phyloP scores from a whole-genome alignment of 2,888 invertebrate species.

The Rotaria sp. region DNA sequence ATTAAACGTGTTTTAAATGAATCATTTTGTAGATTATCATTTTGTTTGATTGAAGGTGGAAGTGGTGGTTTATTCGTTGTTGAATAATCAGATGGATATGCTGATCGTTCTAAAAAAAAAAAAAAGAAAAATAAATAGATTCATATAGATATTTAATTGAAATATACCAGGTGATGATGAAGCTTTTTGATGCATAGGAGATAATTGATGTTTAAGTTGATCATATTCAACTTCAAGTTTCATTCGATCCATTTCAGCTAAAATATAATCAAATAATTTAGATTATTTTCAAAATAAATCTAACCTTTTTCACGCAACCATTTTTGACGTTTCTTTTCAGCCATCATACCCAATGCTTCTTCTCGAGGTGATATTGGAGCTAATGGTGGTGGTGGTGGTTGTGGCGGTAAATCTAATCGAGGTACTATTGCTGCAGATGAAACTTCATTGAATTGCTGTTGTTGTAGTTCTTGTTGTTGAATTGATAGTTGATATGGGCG shows the following conservation, averaged over 20 bases:
- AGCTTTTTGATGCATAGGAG: neutral
- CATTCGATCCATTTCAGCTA: constrained; percentile 27
- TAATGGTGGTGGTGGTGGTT: neutral
- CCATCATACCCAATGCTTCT: neutral
- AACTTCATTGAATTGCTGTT: neutral
- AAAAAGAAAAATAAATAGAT: neutral
- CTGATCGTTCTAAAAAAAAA: neutral
- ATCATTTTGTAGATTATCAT: neutral
- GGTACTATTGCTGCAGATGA: neutral
- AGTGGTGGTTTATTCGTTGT: neutral
- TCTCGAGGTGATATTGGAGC: neutral
- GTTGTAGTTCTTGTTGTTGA: neutral
- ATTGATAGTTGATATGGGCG: neutral
- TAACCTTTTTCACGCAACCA: constrained; percentile 17
- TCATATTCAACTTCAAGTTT: constrained; percentile 30
- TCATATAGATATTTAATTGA: neutral
- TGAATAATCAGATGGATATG: neutral
- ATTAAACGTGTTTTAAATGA: neutral
- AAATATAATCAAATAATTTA: neutral
- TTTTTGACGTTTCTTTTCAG: constrained; percentile 22
- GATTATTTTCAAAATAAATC: neutral
- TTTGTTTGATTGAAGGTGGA: neutral
- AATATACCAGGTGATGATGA: neutral
- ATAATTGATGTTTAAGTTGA: constrained; percentile 25
- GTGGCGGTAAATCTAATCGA: neutral